phyloP scores from a whole-genome alignment of 2,888 invertebrate genomes.

The Diarsia mendica region DNA sequence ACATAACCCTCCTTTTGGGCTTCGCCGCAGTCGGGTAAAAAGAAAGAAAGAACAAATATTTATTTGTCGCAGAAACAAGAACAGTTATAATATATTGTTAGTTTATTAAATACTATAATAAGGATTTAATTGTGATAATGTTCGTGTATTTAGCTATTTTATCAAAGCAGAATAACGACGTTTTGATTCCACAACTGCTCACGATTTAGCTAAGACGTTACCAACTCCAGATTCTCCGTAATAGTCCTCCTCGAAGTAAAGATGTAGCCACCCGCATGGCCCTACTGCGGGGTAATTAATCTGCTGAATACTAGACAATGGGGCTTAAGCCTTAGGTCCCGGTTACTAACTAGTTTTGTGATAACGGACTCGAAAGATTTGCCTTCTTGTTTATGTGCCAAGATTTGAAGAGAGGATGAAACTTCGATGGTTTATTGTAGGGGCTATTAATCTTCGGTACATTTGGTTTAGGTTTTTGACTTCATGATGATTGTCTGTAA shows the following conservation, averaged over 20 bases:
- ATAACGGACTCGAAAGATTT: slow-evolving; percentile 48
- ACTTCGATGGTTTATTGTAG: slow-evolving; percentile 8
- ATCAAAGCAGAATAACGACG: no score
- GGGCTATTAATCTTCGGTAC: background rate
- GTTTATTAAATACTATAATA: no score
- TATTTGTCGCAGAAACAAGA: no score
- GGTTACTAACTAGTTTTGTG: slow-evolving; percentile 48
- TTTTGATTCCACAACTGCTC: background rate
- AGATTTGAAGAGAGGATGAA: background rate
- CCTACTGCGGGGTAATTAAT: slow-evolving; percentile 61
- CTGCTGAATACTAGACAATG: slow-evolving; percentile 60
- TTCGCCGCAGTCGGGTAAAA: no score
- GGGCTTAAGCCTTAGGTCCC: slow-evolving; percentile 51
- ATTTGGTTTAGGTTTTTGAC: no score
- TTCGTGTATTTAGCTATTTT: no score
- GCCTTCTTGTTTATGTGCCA: slow-evolving; percentile 30
- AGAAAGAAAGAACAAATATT: no score
- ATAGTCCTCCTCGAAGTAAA: slow-evolving; percentile 36
- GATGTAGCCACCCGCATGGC: slow-evolving; percentile 65
- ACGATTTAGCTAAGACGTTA: background rate
- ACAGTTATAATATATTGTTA: no score
- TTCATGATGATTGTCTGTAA: no score
- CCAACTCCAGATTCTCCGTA: slow-evolving; percentile 34
- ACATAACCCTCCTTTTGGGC: no score
- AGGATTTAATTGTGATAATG: no score